These are phyloP conservation scores for Etheostoma nigrum DNA, from an alignment of 2,797 vertebrate species.

Conservation along the genomic window DNA sequence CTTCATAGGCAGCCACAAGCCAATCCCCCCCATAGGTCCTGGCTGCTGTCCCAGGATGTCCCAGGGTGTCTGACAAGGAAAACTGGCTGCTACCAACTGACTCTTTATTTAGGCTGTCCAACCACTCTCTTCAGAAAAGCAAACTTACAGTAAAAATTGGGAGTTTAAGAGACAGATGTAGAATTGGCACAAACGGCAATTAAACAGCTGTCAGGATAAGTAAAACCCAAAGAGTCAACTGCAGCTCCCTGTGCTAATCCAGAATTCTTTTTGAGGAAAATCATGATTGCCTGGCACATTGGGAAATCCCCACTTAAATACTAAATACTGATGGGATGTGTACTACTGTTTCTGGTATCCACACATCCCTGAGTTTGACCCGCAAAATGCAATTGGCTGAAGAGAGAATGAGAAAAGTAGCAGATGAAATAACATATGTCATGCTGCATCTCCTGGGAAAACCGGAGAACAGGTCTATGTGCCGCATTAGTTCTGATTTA, in stretches of 20 bases:
- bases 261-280: slow-evolving; percentile 3
- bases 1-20: not conserved
- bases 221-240: slow-evolving; percentile 7
- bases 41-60: slow-evolving; percentile 62
- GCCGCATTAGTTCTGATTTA: not conserved
- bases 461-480: not conserved
- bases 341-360: not conserved
- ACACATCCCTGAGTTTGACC: slow-evolving; percentile 9
- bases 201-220: slow-evolving; percentile 33
- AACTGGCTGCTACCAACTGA: slow-evolving; percentile 36
- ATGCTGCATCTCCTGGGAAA: not conserved
- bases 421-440: slow-evolving; percentile 16
- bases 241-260: slow-evolving; percentile 4
- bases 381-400: slow-evolving; percentile 16
- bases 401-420: not conserved
- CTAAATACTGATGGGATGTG: slow-evolving; percentile 31
- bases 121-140: slow-evolving; percentile 8
- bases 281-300: slow-evolving; percentile 21
- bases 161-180: slow-evolving; percentile 26
- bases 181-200: not conserved
- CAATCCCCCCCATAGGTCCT: slow-evolving; percentile 17
- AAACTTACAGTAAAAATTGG: not conserved
- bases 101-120: slow-evolving; percentile 41
- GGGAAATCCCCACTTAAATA: not conserved
- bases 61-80: slow-evolving; percentile 46